A percentile compares a stretch with the other conserved stretches of the same genome.
Conservation (phyloP, 1,140 invertebrate species). For the Leptonema lineaticorne region DNA sequence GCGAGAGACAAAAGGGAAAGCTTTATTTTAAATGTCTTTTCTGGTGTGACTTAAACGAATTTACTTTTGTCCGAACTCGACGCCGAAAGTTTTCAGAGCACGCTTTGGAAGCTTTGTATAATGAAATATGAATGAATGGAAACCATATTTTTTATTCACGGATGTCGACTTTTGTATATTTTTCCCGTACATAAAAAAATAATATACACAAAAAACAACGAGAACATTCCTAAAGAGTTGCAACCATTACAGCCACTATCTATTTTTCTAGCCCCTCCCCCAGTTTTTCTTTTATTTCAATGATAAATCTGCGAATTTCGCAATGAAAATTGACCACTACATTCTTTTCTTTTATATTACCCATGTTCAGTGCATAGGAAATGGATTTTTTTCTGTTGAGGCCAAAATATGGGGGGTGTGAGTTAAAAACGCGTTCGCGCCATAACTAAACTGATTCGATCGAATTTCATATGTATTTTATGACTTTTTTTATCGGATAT, state of each 20-base stretch:
- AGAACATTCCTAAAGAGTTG: background rate
- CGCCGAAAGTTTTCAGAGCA: constrained; percentile 27
- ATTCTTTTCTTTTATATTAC: background rate
- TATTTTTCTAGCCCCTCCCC: background rate
- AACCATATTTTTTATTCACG: constrained; percentile 19
- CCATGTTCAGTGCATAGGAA: constrained; percentile 10
- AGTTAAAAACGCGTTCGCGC: constrained; percentile 8
- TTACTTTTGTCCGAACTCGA: constrained; percentile 9
- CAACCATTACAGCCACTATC: background rate
- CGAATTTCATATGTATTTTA: constrained; percentile 18
- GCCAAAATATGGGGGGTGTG: too few species aligned
- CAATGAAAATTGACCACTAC: background rate
- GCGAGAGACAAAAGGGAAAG: constrained; percentile 35
- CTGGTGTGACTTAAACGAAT: constrained; percentile 31
- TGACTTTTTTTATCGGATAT: constrained; percentile 16
- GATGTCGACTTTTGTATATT: too few species aligned
- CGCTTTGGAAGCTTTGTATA: constrained; percentile 32
- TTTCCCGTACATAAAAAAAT: too few species aligned
- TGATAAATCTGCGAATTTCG: constrained; percentile 9
- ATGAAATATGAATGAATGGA: constrained; percentile 28
- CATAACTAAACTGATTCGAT: constrained; percentile 18
- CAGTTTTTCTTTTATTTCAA: background rate
- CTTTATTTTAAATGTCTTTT: constrained; percentile 39
- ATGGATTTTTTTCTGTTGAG: constrained; percentile 15
- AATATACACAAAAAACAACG: too few species aligned